phyloP scores from a whole-genome alignment of 92 coral and sea anemone genomes.

The Palythoa grandiflora region DNA sequence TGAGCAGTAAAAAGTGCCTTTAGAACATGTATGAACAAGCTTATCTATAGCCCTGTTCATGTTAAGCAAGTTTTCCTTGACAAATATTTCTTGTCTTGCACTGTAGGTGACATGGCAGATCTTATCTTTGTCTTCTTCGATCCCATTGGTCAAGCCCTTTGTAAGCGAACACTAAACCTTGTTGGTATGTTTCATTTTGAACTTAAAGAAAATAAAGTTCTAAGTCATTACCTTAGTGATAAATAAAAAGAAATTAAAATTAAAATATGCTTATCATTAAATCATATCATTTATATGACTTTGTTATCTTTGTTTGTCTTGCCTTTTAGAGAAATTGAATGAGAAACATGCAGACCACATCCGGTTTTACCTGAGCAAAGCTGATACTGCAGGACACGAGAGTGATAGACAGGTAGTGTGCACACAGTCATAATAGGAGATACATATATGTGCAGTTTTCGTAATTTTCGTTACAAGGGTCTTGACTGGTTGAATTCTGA shows the following conservation, averaged over 20 bases:
- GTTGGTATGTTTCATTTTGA: slow-evolving; percentile 79
- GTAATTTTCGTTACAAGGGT: too few species aligned
- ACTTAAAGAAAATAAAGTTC: not conserved
- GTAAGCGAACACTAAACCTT: slow-evolving; percentile 95
- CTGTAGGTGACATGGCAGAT: slow-evolving; percentile 90
- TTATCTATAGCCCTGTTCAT: too few species aligned
- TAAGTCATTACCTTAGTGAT: too few species aligned
- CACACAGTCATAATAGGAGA: too few species aligned
- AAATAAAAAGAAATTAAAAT: too few species aligned
- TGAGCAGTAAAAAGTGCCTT: too few species aligned
- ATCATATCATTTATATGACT: too few species aligned
- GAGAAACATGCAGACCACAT: slow-evolving; percentile 90
- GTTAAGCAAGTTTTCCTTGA: too few species aligned
- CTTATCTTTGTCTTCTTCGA: slow-evolving; percentile 99
- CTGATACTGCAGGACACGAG: slow-evolving; percentile 98
- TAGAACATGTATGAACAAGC: not conserved
- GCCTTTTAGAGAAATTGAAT: slow-evolving; percentile 77
- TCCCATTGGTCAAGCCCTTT: slow-evolving; percentile 99
- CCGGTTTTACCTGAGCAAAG: slow-evolving; percentile 94
- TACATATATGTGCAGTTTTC: too few species aligned
- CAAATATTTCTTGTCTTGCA: not conserved
- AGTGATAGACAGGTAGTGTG: slow-evolving; percentile 94
- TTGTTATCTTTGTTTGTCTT: not conserved
- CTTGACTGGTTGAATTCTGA: too few species aligned
- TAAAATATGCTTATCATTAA: too few species aligned